Conservation (phyloP, 2,888 invertebrate species). For the Tineola bisselliella region DNA sequence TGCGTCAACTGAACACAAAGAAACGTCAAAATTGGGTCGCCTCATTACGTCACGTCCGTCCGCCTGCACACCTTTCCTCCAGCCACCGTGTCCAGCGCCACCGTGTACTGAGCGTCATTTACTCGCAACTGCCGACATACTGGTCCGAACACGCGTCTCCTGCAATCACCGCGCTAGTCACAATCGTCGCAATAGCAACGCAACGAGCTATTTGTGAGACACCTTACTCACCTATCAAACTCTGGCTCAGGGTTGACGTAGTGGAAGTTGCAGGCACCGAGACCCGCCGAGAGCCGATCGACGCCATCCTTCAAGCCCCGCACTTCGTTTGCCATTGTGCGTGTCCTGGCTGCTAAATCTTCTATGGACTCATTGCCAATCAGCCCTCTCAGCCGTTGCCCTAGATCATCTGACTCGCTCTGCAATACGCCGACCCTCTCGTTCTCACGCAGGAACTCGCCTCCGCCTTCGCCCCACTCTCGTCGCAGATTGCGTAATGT, state of each 20-base stretch:
- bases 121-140: slow-evolving; percentile 83
- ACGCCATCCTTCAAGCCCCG: slow-evolving; percentile 22
- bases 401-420: slow-evolving; percentile 16
- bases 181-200: background rate
- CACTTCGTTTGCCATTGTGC: no score
- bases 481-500: slow-evolving; percentile 57
- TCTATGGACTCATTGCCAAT: background rate
- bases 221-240: slow-evolving; percentile 63
- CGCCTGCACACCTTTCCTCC: slow-evolving; percentile 75
- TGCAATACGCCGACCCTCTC: background rate
- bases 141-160: slow-evolving; percentile 74
- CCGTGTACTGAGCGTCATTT: slow-evolving; percentile 73
- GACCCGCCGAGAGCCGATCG: slow-evolving; percentile 67
- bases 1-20: slow-evolving; percentile 77
- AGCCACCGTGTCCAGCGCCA: slow-evolving; percentile 86
- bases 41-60: background rate
- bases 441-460: background rate
- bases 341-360: background rate
- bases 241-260: slow-evolving; percentile 82
- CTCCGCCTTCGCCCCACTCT: background rate
- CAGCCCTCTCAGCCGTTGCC: slow-evolving; percentile 42
- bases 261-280: slow-evolving; percentile 71
- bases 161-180: slow-evolving; percentile 21
- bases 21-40: background rate
- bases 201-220: background rate